Evolutionary conservation across 64 coral and sea anemone genomes (phyloP).

Genomic region (Pachyseris speciosa): DNA sequence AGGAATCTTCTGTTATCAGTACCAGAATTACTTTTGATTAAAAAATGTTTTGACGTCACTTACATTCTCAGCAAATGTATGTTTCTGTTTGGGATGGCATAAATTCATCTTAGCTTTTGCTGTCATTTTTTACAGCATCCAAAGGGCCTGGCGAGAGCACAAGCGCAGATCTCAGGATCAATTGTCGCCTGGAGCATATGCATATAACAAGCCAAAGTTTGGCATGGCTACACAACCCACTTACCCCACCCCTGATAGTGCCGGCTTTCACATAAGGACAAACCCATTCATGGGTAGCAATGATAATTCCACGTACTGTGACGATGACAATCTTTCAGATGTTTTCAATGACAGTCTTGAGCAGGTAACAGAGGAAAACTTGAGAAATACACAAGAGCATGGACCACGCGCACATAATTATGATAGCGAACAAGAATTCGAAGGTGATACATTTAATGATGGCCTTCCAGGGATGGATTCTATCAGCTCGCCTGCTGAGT

Average conservation of each 20-base stretch:
- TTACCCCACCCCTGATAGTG: not conserved
- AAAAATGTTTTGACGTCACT: no score
- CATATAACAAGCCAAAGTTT: constrained; percentile 56
- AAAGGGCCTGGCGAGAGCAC: constrained; percentile 93
- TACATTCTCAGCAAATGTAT: not conserved
- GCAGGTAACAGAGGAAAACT: constrained; percentile 46
- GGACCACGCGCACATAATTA: not conserved
- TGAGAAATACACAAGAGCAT: constrained; percentile 17
- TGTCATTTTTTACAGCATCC: constrained; percentile 72
- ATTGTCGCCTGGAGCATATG: not conserved
- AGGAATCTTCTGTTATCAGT: no score
- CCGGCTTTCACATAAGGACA: constrained; percentile 73
- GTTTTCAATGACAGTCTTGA: constrained; percentile 97
- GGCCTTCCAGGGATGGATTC: constrained; percentile 57
- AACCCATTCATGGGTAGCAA: constrained; percentile 75
- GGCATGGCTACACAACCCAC: constrained; percentile 18
- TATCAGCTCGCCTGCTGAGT: constrained; percentile 60
- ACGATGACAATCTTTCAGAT: constrained; percentile 63
- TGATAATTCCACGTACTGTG: constrained; percentile 29
- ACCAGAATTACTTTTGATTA: no score
- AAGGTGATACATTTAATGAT: constrained; percentile 44
- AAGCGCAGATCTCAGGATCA: constrained; percentile 38
- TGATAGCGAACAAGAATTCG: constrained; percentile 14
- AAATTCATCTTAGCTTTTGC: not conserved
- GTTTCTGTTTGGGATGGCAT: not conserved